Evolutionary conservation across 2,797 vertebrate species (phyloP).

Genomic region (Ceyx erithaca): DNA sequence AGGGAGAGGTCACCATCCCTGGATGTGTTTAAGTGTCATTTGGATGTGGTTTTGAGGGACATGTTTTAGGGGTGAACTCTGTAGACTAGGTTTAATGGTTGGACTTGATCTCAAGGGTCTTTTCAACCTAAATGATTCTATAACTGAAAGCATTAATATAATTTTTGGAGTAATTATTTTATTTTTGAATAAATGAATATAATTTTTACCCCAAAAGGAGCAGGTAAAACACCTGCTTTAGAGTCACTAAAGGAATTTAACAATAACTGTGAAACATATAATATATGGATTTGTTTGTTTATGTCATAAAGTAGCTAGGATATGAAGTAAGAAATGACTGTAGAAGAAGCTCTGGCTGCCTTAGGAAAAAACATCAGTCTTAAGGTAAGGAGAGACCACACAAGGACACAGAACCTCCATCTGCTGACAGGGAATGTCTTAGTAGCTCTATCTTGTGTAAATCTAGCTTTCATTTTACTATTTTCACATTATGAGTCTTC

Average conservation of each 20-base stretch:
- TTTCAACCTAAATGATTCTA: no score
- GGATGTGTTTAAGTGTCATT: no score
- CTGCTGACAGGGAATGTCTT: background rate
- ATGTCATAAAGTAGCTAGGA: background rate
- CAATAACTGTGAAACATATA: background rate
- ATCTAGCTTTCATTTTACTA: background rate
- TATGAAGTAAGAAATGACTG: background rate
- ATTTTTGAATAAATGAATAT: background rate
- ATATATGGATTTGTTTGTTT: background rate
- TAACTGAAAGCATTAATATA: background rate
- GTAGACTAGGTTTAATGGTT: no score
- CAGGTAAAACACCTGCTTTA: background rate
- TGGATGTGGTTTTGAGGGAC: no score
- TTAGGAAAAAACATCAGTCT: background rate
- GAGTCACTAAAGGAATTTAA: background rate
- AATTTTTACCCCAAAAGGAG: background rate
- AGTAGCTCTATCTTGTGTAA: background rate
- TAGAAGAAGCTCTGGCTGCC: background rate
- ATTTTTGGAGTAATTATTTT: background rate
- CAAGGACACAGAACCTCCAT: background rate
- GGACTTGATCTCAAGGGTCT: no score
- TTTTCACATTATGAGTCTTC: background rate
- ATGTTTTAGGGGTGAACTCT: no score
- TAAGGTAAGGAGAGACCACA: background rate
- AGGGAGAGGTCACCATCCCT: no score